Evolutionary conservation across 2,797 vertebrate species (phyloP).

Genomic region (Emydoidea blandingii): DNA sequence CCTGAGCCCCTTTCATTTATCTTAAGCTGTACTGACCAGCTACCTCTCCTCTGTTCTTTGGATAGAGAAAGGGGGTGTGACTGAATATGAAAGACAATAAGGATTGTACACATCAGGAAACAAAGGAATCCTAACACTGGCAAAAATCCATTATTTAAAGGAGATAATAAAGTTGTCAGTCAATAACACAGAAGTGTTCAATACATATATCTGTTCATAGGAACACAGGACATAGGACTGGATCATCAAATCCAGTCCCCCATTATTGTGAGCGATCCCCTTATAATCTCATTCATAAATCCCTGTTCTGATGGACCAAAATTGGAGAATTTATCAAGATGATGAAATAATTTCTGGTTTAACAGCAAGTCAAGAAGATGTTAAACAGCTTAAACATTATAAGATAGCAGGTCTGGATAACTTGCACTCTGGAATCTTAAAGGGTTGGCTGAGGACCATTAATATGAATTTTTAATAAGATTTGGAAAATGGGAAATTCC

Average conservation of each 20-base stretch:
- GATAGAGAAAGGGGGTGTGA: no score
- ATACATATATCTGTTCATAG: slow-evolving; percentile 16
- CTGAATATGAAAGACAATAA: neutral
- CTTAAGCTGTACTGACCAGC: neutral
- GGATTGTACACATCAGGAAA: neutral
- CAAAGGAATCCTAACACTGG: neutral
- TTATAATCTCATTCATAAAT: neutral
- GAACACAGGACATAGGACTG: no score
- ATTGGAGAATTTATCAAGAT: slow-evolving; percentile 51
- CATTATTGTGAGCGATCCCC: no score
- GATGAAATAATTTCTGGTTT: slow-evolving; percentile 58
- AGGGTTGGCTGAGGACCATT: neutral
- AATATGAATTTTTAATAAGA: neutral
- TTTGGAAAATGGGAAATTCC: neutral
- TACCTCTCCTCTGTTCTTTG: accelerated
- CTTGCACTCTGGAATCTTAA: neutral
- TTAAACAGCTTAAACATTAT: neutral
- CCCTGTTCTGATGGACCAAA: slow-evolving; percentile 65
- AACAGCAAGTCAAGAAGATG: slow-evolving; percentile 33
- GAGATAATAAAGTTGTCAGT: slow-evolving; percentile 58
- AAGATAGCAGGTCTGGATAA: neutral
- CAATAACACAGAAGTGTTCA: slow-evolving; percentile 64
- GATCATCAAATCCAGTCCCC: no score
- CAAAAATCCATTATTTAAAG: slow-evolving; percentile 55
- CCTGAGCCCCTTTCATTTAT: neutral